Percentiles rank a stretch among this genome's conserved stretches.
These are phyloP conservation scores for Sebastes reedi DNA, from an alignment of 2,797 vertebrate genomes.

Conservation along the genomic window DNA sequence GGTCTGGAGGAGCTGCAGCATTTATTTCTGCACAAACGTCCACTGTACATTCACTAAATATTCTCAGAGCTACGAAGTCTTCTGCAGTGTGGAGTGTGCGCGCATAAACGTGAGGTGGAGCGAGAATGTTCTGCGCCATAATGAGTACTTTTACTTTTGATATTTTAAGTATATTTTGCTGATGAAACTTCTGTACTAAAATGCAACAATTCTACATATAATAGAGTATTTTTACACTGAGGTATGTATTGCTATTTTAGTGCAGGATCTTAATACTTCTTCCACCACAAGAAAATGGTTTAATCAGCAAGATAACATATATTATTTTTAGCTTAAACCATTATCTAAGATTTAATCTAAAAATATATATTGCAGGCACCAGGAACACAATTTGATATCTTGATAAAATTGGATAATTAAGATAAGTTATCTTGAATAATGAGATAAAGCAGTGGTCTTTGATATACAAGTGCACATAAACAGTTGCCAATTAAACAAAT, in stretches of 20 bases:
- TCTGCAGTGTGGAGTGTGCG: too few relatives aligned
- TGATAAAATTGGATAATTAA: background rate
- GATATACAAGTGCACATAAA: background rate
- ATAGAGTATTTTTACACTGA: background rate
- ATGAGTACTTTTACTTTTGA: background rate
- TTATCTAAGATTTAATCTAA: too few relatives aligned
- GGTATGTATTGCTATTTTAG: background rate
- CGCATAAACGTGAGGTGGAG: too few relatives aligned
- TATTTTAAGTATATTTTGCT: background rate
- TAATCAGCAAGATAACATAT: background rate
- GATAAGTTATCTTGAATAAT: background rate
- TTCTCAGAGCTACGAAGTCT: too few relatives aligned
- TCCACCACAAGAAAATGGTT: background rate
- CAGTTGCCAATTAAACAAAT: background rate
- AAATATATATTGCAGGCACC: too few relatives aligned
- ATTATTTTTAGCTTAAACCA: background rate
- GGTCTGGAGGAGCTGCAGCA: too few relatives aligned
- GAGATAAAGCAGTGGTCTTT: background rate
- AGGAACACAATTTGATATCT: background rate
- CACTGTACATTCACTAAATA: too few relatives aligned
- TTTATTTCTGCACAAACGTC: too few relatives aligned
- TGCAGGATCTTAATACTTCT: background rate
- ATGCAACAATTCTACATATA: background rate
- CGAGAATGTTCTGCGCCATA: too few relatives aligned
- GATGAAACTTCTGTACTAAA: background rate